Conservation (phyloP, 1,140 invertebrate genomes). For the Apis florea region DNA sequence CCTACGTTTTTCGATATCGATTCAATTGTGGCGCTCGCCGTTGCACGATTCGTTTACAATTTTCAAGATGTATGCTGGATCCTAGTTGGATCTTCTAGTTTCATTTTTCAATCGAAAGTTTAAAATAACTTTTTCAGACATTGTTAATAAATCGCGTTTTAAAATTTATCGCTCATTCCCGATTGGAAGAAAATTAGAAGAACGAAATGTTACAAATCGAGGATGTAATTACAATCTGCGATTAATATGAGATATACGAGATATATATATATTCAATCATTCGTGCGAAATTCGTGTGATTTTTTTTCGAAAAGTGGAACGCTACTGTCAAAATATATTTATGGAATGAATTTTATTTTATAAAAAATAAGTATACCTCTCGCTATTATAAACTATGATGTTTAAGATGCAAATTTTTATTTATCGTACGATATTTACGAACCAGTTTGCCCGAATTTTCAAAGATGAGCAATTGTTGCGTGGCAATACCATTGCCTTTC, state of each 20-base stretch:
- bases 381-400: no score
- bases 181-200: background rate
- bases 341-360: no score
- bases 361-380: no score
- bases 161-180: slow-evolving; percentile 62
- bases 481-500: slow-evolving; percentile 33
- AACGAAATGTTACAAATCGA: background rate
- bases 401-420: no score
- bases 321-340: no score
- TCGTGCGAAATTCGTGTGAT: slow-evolving; percentile 39
- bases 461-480: slow-evolving; percentile 46
- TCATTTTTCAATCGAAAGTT: slow-evolving; percentile 33
- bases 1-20: background rate
- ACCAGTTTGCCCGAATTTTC: slow-evolving; percentile 45
- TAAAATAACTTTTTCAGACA: slow-evolving; percentile 54
- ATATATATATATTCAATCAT: no score
- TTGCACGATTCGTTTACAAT: slow-evolving; percentile 26
- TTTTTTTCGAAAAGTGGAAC: no score
- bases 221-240: slow-evolving; percentile 11
- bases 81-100: background rate
- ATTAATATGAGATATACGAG: slow-evolving; percentile 43
- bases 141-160: slow-evolving; percentile 57
- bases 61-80: slow-evolving; percentile 29
- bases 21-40: background rate
- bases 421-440: no score